Base-by-base conservation (phyloP, 1,140 invertebrate genomes). In the Drosophila prosaltans region DNA sequence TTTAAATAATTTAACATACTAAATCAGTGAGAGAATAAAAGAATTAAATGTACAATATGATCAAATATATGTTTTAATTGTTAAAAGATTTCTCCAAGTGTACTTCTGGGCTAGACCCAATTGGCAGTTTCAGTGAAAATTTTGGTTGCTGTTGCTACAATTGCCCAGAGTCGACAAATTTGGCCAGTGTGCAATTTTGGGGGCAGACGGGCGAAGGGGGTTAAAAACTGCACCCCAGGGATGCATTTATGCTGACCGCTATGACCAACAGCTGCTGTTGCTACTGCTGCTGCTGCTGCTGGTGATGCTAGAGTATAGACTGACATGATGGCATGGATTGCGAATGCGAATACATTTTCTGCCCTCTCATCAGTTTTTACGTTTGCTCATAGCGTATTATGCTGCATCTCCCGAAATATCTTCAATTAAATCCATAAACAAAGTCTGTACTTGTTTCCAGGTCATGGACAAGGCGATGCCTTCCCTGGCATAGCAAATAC, bases 181-280 rank as follows among this genome's bases (percentile, higher is more conserved):
- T 51, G 45, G 45, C 45, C 45, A 11, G 54, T 57, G 54, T 57
- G 54, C 10, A 58, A 26, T n/a, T 43, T 24, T 48, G 54, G 32
- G 7, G 30, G 58, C 58, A 65, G 24, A 55, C 2, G 24, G 51
- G 51, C 8, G 21, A 10, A 11, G 39, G 8, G 39, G 9, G 10
- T 3, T 11, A 51, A 51, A 26, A 86, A 85, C 81, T 85, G 67
- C 82, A 72, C 82, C 62, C 82, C 55, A 64, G 82, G 82, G 79
- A 85, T 73, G 73, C 81, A 75, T 63, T 69, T 74, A 39, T 54
- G 66, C 69, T 71, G 72, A 79, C 69, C 69, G 58, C 60, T 69
- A 30, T 66, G 62, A 64, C 72, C 39, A 62, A 76, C 71, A 55
- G 51, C 55, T 62, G 69, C 21, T 63, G 16, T 16, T 16, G 16